Percentiles rank a stretch among this genome's conserved stretches.
Conservation (phyloP, 2,888 invertebrate species). For the Cecidostiba fungosa region DNA sequence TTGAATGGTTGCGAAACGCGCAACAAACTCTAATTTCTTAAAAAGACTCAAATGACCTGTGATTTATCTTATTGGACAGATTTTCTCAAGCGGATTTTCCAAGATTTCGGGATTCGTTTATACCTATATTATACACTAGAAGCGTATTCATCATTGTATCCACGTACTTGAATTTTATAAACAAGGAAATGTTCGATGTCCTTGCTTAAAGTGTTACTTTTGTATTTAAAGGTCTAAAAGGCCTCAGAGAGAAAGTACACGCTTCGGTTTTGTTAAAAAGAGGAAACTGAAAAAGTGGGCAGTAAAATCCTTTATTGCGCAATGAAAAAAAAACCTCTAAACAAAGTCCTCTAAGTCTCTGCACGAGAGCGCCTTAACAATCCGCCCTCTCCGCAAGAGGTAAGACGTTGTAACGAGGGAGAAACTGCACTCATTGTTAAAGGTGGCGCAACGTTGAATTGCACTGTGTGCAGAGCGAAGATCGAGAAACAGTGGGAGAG, state of each 20-base stretch:
- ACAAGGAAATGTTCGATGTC: background rate
- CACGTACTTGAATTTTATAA: background rate
- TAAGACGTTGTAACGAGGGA: constrained; percentile 18
- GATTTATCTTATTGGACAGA: background rate
- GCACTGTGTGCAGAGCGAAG: background rate
- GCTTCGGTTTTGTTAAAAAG: background rate
- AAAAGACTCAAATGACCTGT: background rate
- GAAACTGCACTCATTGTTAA: constrained; percentile 36
- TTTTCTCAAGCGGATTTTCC: background rate
- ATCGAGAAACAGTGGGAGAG: background rate
- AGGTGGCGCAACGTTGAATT: constrained; percentile 40
- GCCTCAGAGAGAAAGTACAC: background rate
- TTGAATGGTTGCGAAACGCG: background rate
- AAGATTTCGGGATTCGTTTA: background rate
- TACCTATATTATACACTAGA: too few species aligned
- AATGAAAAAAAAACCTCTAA: constrained; percentile 26
- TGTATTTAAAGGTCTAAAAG: background rate
- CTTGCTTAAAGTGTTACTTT: background rate
- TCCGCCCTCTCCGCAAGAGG: constrained; percentile 43
- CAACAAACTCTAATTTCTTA: background rate
- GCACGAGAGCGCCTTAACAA: constrained; percentile 7
- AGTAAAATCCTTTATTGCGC: constrained; percentile 15
- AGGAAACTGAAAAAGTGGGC: constrained; percentile 4
- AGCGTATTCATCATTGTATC: background rate
- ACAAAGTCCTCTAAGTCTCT: constrained; percentile 25